These are phyloP conservation scores for Elachura formosa DNA, from an alignment of 2,113 vertebrate genomes.

Conservation along the genomic window DNA sequence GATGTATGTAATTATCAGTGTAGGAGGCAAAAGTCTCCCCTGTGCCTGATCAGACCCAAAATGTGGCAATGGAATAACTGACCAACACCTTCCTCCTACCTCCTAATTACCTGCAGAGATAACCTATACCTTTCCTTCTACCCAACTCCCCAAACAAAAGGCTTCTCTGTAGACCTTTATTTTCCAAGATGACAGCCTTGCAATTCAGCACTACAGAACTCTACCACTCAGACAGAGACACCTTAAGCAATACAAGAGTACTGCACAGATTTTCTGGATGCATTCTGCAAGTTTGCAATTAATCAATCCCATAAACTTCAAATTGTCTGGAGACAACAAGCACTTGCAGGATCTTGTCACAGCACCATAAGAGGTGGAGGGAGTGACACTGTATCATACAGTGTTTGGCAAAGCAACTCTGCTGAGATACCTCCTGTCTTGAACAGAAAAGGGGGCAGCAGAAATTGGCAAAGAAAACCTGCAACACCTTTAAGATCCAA, in stretches of 20 bases:
- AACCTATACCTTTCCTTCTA: neutral
- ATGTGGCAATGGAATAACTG: neutral
- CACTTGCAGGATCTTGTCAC: neutral
- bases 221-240: neutral
- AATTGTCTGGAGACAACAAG: neutral
- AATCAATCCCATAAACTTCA: neutral
- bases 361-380: neutral
- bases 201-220: neutral
- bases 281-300: neutral
- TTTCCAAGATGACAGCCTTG: neutral
- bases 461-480: neutral
- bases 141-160: neutral
- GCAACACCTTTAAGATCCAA: neutral
- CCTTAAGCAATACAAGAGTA: rapidly evolving
- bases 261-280: neutral
- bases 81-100: neutral
- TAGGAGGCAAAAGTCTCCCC: neutral
- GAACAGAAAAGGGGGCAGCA: neutral
- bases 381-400: rapidly evolving
- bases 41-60: neutral
- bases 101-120: neutral
- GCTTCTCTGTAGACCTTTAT: neutral
- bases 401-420: neutral
- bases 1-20: neutral
- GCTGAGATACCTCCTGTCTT: neutral